phyloP scores from a whole-genome alignment of 2,797 vertebrate species.

The Synaphobranchus kaupii region DNA sequence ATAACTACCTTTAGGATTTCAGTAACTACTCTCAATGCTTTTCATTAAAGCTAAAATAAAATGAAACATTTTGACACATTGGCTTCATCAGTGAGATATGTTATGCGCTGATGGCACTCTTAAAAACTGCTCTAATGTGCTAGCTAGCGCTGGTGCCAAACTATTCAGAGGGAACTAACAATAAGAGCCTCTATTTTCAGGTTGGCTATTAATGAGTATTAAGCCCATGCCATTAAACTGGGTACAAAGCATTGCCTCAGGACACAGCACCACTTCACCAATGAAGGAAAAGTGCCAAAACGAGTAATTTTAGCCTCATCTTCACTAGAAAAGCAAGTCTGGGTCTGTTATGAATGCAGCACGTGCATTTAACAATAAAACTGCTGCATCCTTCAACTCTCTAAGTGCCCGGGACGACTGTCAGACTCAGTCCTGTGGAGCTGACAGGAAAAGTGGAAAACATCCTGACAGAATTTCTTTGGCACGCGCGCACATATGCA shows the following conservation, averaged over 20 bases:
- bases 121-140: neutral
- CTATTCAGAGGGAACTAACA: neutral
- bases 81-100: neutral
- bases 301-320: too few species aligned
- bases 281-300: neutral
- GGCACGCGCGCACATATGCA: neutral
- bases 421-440: constrained; percentile 25
- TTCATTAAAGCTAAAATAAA: neutral
- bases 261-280: neutral
- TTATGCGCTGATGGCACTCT: neutral
- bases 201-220: neutral
- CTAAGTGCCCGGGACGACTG: neutral
- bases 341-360: neutral
- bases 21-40: neutral
- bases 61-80: neutral
- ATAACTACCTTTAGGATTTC: neutral
- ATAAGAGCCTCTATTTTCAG: neutral
- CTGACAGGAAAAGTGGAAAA: constrained; percentile 34
- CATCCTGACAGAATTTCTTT: constrained; percentile 41
- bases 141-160: neutral
- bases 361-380: neutral
- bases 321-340: neutral
- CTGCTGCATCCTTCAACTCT: neutral
- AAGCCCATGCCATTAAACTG: neutral
- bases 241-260: neutral